Percentiles rank a stretch among this genome's conserved stretches.
Conservation (phyloP, 2,113 vertebrate genomes). For the Lagopus leucura region DNA sequence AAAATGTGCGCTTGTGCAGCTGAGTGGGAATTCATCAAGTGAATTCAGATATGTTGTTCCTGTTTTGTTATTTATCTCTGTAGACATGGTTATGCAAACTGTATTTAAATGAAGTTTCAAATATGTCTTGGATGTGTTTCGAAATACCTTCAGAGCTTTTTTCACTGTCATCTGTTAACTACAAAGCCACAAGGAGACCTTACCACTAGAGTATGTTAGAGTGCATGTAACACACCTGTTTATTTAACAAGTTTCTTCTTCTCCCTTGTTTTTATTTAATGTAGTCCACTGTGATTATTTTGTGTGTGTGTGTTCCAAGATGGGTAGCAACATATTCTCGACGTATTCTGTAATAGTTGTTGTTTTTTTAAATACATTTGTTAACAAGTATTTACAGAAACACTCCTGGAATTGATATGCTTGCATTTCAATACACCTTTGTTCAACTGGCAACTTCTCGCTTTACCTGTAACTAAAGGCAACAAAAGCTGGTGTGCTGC, state of each 20-base stretch:
- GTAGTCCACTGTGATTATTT: background rate
- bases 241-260: constrained; percentile 17
- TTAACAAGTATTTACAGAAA: background rate
- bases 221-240: rapidly evolving
- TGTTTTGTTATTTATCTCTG: background rate
- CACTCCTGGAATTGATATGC: background rate
- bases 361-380: background rate
- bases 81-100: background rate
- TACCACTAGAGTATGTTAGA: background rate
- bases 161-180: background rate
- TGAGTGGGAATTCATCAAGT: background rate
- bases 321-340: background rate
- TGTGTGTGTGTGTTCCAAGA: background rate
- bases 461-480: background rate
- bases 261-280: constrained; percentile 28
- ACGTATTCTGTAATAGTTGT: background rate
- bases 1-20: background rate
- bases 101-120: background rate
- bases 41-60: background rate
- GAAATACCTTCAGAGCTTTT: background rate
- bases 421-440: constrained; percentile 29
- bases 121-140: background rate
- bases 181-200: background rate
- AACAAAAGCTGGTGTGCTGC: background rate
- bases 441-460: background rate